These are phyloP conservation scores for Tethya wilhelma DNA, from an alignment of 37 sponge, comb jelly and placozoan species.

Conservation along the genomic window DNA sequence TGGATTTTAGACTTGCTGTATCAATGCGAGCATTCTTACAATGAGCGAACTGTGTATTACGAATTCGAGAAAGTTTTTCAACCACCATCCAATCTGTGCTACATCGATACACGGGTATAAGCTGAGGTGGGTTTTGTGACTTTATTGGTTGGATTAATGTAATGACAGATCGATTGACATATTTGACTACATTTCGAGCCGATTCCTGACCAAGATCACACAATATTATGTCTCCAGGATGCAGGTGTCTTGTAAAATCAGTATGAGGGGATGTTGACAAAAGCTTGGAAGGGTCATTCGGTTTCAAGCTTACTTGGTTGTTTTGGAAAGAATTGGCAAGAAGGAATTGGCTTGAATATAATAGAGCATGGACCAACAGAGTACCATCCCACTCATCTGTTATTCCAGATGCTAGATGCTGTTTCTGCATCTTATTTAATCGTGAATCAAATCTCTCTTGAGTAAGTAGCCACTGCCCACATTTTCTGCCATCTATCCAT, in stretches of 20 bases:
- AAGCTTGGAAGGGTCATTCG: not conserved
- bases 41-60: constrained; percentile 22
- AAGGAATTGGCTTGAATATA: constrained; percentile 12
- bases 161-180: not conserved
- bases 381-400: no score
- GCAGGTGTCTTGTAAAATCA: constrained; percentile 7
- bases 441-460: not conserved
- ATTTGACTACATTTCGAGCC: not conserved
- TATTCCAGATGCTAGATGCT: no score
- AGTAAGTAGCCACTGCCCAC: not conserved
- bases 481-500: not conserved
- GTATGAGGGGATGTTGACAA: not conserved
- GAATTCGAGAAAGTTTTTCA: constrained; percentile 12
- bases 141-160: not conserved
- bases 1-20: not conserved
- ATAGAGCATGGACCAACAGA: no score
- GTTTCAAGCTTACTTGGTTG: not conserved
- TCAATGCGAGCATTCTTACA: constrained; percentile 9
- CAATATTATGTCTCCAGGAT: constrained; percentile 11
- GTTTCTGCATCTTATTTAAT: not conserved
- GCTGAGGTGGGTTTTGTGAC: not conserved
- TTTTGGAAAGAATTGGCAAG: not conserved
- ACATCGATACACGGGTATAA: not conserved
- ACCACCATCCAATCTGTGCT: not conserved
- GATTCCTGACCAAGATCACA: constrained; percentile 10